Evolutionary conservation across 2,888 invertebrate genomes (phyloP).

Genomic region (Mesorhabditis belari): DNA sequence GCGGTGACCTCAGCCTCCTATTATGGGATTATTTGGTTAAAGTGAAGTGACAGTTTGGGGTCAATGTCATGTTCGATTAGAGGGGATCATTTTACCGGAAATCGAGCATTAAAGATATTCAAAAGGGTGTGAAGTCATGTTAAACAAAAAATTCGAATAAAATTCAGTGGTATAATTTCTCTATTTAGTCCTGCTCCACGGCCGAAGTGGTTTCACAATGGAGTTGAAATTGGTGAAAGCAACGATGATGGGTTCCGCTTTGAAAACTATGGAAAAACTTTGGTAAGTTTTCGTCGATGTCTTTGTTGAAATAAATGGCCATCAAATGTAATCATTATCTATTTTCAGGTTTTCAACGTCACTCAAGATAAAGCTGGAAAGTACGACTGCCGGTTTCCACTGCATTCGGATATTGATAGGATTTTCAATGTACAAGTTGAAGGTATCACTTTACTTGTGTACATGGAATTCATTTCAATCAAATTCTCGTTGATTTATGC

Average conservation of each 20-base stretch:
- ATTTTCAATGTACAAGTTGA: conserved; percentile 55
- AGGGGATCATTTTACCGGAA: too few relatives aligned
- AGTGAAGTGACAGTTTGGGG: too few relatives aligned
- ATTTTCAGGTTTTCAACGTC: conserved; percentile 65
- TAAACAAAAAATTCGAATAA: too few relatives aligned
- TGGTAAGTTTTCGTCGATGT: conserved; percentile 10
- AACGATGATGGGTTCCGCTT: conserved; percentile 42
- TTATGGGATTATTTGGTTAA: too few relatives aligned
- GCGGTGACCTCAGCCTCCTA: too few relatives aligned
- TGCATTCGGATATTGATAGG: conserved; percentile 52
- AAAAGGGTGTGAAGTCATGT: too few relatives aligned
- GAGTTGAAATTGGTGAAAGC: conserved; percentile 43
- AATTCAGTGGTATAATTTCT: too few relatives aligned
- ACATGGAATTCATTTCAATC: too few relatives aligned
- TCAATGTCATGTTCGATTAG: too few relatives aligned
- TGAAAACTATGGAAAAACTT: conserved; percentile 49
- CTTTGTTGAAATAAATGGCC: background rate
- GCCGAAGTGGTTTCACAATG: conserved; percentile 51
- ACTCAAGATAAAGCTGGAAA: conserved; percentile 80
- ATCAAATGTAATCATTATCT: background rate
- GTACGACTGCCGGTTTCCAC: conserved; percentile 72
- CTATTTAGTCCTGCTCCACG: conserved; percentile 47
- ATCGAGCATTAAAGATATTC: too few relatives aligned
- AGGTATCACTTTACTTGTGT: too few relatives aligned
- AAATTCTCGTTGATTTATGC: too few relatives aligned